Percentiles rank a stretch among this genome's conserved stretches.
phyloP scores from a whole-genome alignment of 2,888 invertebrate genomes.

The Lepetodrilus schrolli region DNA sequence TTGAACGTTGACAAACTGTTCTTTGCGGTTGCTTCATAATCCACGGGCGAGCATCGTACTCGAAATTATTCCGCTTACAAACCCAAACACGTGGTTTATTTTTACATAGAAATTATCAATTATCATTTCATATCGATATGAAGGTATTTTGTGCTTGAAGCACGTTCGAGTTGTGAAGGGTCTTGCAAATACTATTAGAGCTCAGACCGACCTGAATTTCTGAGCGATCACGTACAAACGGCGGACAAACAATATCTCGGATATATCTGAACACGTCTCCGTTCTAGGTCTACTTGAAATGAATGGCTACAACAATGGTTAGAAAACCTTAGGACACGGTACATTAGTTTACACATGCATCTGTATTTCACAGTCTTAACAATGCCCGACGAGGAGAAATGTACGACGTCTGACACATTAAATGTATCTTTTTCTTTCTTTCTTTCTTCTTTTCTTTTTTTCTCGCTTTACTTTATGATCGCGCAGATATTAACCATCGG shows the following conservation, averaged over 20 bases:
- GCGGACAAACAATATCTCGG: not conserved
- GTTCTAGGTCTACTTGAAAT: too few relatives aligned
- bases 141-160: slow-evolving; percentile 6
- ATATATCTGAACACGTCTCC: not conserved
- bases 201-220: not conserved
- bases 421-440: not conserved
- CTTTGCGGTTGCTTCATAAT: too few relatives aligned
- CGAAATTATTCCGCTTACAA: not conserved
- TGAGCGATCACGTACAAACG: not conserved
- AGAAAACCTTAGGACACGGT: too few relatives aligned
- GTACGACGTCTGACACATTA: not conserved
- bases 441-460: not conserved
- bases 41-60: not conserved
- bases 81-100: not conserved
- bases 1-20: too few relatives aligned
- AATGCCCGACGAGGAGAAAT: not conserved
- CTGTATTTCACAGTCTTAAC: too few relatives aligned
- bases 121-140: not conserved
- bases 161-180: not conserved
- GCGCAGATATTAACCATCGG: too few relatives aligned
- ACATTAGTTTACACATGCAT: too few relatives aligned
- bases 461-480: not conserved
- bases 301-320: too few relatives aligned
- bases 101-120: not conserved
- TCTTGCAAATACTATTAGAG: not conserved